Base-by-base conservation (phyloP, 2,797 vertebrate species). In the Siniperca obscura region DNA sequence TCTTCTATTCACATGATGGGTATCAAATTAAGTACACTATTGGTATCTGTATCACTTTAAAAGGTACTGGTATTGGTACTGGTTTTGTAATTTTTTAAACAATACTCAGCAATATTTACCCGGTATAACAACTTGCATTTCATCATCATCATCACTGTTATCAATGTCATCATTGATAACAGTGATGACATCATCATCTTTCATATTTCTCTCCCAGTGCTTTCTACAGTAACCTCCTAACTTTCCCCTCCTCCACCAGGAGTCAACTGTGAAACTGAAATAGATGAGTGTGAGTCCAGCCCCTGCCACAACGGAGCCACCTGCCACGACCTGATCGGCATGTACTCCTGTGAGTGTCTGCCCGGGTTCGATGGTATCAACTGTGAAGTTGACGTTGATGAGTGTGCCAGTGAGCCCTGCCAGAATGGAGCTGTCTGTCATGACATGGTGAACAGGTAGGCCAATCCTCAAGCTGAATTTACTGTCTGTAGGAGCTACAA, bases 361-460 rank as follows among this genome's bases (percentile, higher is more conserved):
- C 92, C 92, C 0, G 98, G 98, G 9, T 99, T 96, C 1, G 85
- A 92, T 3, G 97, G 98, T 7, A 0, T 80, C 1, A 80, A 94
- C 71, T 99, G 98, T 5, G 96, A 98, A 90, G 86, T 96, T 11
- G 95, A 99, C 77, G 84, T 97, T 0, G 92, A 98, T 5, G 98
- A 99, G 78, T 99, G 98, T 79, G 93, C 88, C 65, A 98, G 97
- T 84, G 93, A 94, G 19, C 98, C 98, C 0, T 99, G 98, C 66
- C 94, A 90, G 53, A 96, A 97, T 5, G 93, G 94, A 4, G 97
- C 95, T 0, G 69, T 64, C 0, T 99, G 98, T 68, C 93, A 88
- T 0, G 97, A 99, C 92, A 93, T 95, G 82, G 81, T 97, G 50
- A 96, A 97, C 93, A 94, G 97, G 98, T 99, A 92, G 9, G 78